Conservation (phyloP, 2,113 vertebrate genomes). For the Tupaia chinensis region DNA sequence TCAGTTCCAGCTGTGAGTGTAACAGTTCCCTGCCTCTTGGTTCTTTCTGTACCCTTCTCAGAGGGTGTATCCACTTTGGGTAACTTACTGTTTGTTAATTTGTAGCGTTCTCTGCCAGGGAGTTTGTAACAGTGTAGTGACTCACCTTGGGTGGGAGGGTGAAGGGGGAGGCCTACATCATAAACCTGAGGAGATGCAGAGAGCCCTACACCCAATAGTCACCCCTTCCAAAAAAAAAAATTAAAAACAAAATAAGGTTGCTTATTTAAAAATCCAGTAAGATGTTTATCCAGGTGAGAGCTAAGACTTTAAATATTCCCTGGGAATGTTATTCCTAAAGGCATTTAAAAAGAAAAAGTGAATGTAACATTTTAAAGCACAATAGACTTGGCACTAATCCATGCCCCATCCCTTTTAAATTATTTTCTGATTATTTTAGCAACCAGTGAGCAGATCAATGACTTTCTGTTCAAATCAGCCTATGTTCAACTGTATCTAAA, state of each 20-base stretch:
- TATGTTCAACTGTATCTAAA: neutral
- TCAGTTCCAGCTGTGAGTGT: neutral
- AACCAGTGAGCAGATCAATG: neutral
- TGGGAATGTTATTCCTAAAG: neutral
- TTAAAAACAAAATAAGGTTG: neutral
- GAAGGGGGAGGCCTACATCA: neutral
- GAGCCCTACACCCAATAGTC: neutral
- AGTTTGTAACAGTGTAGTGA: constrained; percentile 58
- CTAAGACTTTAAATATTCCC: neutral
- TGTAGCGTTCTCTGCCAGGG: constrained; percentile 46
- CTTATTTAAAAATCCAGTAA: neutral
- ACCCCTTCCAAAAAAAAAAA: neutral
- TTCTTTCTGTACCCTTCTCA: neutral
- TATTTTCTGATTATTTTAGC: constrained; percentile 34
- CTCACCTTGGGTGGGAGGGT: constrained; percentile 60
- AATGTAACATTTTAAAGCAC: neutral
- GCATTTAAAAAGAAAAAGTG: neutral
- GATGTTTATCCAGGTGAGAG: neutral
- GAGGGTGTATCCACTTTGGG: constrained; percentile 53
- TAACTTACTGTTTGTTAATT: constrained; percentile 60
- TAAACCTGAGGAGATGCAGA: neutral
- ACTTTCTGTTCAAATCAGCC: neutral
- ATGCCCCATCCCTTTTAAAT: neutral
- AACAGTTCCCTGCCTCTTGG: neutral
- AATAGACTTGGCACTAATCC: neutral